These are phyloP conservation scores for Oreohelix idahoensis DNA, from an alignment of 1,140 invertebrate species.

Conservation along the genomic window DNA sequence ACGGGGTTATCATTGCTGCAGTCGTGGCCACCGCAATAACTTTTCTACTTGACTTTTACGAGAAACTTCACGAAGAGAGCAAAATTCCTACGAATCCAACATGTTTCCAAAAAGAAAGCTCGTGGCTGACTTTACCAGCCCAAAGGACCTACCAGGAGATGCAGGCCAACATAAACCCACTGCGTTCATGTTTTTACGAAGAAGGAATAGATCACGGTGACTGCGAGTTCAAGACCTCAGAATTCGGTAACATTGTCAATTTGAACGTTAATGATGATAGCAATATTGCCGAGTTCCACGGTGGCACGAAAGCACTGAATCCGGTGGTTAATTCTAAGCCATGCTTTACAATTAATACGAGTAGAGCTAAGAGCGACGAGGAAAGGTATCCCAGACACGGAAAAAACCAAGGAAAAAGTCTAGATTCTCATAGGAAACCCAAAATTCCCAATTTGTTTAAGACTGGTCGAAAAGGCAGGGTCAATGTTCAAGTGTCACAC, in stretches of 20 bases:
- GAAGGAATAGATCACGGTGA: not conserved
- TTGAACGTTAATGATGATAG: not conserved
- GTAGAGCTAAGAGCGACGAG: too few species aligned
- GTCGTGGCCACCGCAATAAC: not conserved
- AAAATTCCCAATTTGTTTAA: too few species aligned
- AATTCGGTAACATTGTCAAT: not conserved
- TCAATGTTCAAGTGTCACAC: too few species aligned
- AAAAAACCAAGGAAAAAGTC: too few species aligned
- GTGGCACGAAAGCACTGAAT: too few species aligned
- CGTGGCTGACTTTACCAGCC: not conserved
- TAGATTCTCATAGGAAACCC: too few species aligned
- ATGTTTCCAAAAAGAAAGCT: not conserved
- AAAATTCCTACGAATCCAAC: not conserved
- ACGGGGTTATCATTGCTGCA: not conserved
- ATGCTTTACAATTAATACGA: too few species aligned
- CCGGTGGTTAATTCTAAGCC: too few species aligned
- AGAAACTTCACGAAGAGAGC: not conserved
- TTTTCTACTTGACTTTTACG: not conserved
- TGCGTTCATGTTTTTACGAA: not conserved
- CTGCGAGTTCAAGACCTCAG: not conserved
- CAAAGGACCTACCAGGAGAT: not conserved
- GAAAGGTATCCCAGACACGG: too few species aligned
- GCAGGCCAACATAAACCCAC: not conserved
- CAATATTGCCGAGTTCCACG: too few species aligned
- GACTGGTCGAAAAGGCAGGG: too few species aligned